A percentile compares a stretch with the other conserved stretches of the same genome.
Conservation (phyloP, 2,113 vertebrate species). For the Nyctereutes procyonoides region DNA sequence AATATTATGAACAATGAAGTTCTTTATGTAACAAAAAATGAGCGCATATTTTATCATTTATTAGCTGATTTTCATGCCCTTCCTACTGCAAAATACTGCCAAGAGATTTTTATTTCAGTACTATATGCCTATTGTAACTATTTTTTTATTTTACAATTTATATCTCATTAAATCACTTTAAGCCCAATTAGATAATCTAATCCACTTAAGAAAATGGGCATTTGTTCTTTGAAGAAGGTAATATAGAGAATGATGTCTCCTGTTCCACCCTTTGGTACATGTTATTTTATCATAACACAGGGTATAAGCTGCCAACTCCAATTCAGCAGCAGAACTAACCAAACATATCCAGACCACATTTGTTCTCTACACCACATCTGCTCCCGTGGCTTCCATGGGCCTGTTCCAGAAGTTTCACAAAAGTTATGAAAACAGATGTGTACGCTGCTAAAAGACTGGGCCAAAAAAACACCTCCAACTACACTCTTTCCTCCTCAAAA, state of each 20-base stretch:
- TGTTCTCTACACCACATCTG: background rate
- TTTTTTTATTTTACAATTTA: background rate
- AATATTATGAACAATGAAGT: background rate
- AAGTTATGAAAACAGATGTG: background rate
- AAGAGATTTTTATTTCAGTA: slow-evolving; percentile 32
- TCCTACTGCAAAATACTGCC: background rate
- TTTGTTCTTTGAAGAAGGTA: background rate
- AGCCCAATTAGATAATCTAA: background rate
- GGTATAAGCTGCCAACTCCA: background rate
- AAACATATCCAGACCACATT: background rate
- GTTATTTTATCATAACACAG: background rate
- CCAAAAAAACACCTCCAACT: background rate
- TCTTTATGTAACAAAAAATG: background rate
- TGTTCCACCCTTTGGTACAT: background rate
- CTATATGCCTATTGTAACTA: background rate
- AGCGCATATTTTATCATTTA: slow-evolving; percentile 1
- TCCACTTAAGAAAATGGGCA: background rate
- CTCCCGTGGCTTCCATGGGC: background rate
- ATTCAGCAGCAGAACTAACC: slow-evolving; percentile 25
- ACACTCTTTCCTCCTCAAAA: background rate
- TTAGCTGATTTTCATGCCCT: background rate
- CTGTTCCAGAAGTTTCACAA: background rate
- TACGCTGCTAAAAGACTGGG: background rate
- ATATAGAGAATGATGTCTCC: background rate
- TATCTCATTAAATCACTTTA: slow-evolving; percentile 25